Base-by-base conservation (phyloP, 2,888 invertebrate genomes). In the Ceratothoa steindachneri region DNA sequence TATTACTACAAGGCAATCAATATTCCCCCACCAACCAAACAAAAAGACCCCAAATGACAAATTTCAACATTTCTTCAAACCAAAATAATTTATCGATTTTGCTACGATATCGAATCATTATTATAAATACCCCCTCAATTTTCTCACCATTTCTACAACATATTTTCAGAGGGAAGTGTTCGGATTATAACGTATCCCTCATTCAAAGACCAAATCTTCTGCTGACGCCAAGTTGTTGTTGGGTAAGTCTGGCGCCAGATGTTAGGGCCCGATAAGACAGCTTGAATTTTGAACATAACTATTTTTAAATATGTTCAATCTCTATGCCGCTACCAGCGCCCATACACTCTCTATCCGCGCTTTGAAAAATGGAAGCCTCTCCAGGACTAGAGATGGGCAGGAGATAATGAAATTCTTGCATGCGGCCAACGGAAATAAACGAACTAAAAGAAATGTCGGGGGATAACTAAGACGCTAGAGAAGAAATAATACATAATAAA, bases 161-260 rank as follows among this genome's bases (percentile, higher is more conserved):
- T 41, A 41, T 15, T 41, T 41, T 41, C 15, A 41, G n/a, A n/a
- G n/a, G n/a, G n/a, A n/a, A n/a, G n/a, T n/a, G n/a, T n/a, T n/a
- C n/a, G 19, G 15, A 51, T 15, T 51, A 51, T n/a, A n/a, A 51
- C 52, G 15, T 51, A n/a, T 51, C 52, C 52, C 19, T n/a, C 60
- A 60, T 60, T 60, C 60, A 60, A 24, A 60, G 24, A 60, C 12
- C 22, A 60, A 60, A 60, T 22, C 24, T 22, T 24, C 12, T n/a
- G 15, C 24, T 60, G 60, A 60, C 60, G 60, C 60, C 60, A 60
- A 60, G 24, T 24, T 60, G n/a, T 12, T n/a, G 22, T 60, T 60
- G 60, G 60, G 22, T 12, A 60, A 24, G n/a, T n/a, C 24, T 60
- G 60, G 60, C 60, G 60, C 60, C 60, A 60, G 60, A 60, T 60